phyloP scores from a whole-genome alignment of 2,113 vertebrate genomes.

The Hyperoodon ampullatus region DNA sequence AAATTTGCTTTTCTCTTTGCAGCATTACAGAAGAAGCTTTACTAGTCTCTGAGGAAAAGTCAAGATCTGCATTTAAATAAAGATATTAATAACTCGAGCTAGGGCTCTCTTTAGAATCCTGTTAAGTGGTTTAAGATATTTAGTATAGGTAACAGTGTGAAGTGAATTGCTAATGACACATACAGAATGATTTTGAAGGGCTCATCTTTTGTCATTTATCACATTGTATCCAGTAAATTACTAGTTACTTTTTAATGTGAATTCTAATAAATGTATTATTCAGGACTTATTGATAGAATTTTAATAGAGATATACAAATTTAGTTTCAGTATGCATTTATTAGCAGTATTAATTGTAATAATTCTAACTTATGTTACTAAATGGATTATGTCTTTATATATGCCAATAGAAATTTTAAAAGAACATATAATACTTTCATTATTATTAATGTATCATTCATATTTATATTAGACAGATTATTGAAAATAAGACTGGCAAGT shows the following conservation, averaged over 20 bases:
- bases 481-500: background rate
- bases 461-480: background rate
- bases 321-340: slow-evolving; percentile 31
- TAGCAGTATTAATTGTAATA: slow-evolving; percentile 32
- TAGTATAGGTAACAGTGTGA: slow-evolving; percentile 73
- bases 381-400: background rate
- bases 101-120: slow-evolving; percentile 69
- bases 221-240: slow-evolving; percentile 72
- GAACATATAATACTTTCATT: background rate
- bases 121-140: slow-evolving; percentile 73
- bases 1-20: slow-evolving; percentile 68
- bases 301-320: slow-evolving; percentile 53
- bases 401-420: background rate
- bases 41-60: slow-evolving; percentile 72
- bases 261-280: slow-evolving; percentile 74
- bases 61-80: slow-evolving; percentile 83
- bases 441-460: background rate
- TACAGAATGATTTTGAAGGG: slow-evolving; percentile 63
- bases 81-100: slow-evolving; percentile 81
- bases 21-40: slow-evolving; percentile 64
- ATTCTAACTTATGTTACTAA: slow-evolving; percentile 49
- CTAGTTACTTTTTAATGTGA: slow-evolving; percentile 64
- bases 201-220: slow-evolving; percentile 77
- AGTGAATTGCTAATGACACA: slow-evolving; percentile 71
- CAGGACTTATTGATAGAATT: slow-evolving; percentile 61